phyloP scores from a whole-genome alignment of 1,140 invertebrate species.

The Stenopsyche tienmushanensis region DNA sequence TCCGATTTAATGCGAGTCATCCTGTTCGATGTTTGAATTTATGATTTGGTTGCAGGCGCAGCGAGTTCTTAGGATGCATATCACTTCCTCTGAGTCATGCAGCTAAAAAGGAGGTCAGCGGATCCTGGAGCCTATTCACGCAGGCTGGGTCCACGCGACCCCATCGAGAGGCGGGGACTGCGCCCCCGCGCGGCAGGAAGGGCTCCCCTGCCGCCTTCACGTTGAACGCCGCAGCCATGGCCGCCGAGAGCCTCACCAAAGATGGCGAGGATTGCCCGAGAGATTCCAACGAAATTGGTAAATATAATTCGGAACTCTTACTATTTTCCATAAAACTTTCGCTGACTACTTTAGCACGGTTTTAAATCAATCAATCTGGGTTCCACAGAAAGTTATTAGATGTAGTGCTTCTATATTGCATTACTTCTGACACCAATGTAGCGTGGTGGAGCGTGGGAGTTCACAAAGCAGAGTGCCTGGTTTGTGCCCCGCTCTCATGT shows the following conservation, averaged over 20 bases:
- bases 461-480: no score
- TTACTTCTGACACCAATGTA: no score
- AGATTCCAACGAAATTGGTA: slow-evolving; percentile 8
- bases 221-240: slow-evolving; percentile 52
- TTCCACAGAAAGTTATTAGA: no score
- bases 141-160: slow-evolving; percentile 44
- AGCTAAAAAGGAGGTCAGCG: slow-evolving; percentile 57
- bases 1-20: no score
- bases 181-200: slow-evolving; percentile 44
- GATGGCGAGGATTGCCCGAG: slow-evolving; percentile 11
- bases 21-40: no score
- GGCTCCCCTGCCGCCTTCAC: slow-evolving; percentile 38
- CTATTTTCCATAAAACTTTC: no score
- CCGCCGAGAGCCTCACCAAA: slow-evolving; percentile 48
- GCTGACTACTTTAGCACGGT: no score
- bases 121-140: slow-evolving; percentile 58
- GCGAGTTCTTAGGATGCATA: slow-evolving; percentile 78
- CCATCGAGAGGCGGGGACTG: slow-evolving; percentile 32
- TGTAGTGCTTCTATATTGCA: no score
- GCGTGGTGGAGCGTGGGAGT: no score
- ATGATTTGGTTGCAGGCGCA: slow-evolving; percentile 65
- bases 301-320: no score
- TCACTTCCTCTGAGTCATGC: slow-evolving; percentile 72
- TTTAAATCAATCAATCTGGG: no score
- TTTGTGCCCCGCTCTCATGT: no score